Conservation (phyloP, 2,797 vertebrate species). For the Cuniculus paca region DNA sequence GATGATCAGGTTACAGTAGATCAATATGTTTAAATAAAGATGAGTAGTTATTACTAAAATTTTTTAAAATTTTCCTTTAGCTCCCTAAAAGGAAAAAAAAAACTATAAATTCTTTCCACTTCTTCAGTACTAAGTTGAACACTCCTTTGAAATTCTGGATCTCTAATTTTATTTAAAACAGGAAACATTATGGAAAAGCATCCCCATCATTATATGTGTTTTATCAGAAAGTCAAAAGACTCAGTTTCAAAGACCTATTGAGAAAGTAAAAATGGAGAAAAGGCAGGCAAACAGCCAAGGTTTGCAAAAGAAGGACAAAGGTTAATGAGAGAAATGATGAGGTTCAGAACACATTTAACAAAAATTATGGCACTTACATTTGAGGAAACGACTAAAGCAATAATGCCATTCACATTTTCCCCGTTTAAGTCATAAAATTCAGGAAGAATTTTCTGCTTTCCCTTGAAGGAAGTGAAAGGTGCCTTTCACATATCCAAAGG, state of each 20-base stretch:
- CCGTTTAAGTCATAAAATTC: not conserved
- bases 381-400: not conserved
- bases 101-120: not conserved
- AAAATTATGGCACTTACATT: not conserved
- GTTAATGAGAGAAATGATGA: not conserved
- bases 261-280: not conserved
- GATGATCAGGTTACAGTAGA: not conserved
- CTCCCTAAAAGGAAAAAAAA: not conserved
- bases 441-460: not conserved
- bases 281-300: not conserved
- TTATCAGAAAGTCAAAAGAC: not conserved
- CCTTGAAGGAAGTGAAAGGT: not conserved
- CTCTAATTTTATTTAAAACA: conserved; percentile 17
- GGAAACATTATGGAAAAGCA: not conserved
- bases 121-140: not conserved
- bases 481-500: not conserved
- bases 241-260: not conserved
- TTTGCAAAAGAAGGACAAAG: conserved; percentile 5
- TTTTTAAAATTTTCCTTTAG: not conserved
- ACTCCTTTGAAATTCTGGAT: not conserved
- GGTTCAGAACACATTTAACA: not conserved
- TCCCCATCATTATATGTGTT: not conserved
- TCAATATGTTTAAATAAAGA: conserved; percentile 18
- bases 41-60: not conserved
- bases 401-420: not conserved